A percentile compares a stretch with the other conserved stretches of the same genome.
Conservation (phyloP, 2,113 vertebrate species). For the Hipposideros armiger region DNA sequence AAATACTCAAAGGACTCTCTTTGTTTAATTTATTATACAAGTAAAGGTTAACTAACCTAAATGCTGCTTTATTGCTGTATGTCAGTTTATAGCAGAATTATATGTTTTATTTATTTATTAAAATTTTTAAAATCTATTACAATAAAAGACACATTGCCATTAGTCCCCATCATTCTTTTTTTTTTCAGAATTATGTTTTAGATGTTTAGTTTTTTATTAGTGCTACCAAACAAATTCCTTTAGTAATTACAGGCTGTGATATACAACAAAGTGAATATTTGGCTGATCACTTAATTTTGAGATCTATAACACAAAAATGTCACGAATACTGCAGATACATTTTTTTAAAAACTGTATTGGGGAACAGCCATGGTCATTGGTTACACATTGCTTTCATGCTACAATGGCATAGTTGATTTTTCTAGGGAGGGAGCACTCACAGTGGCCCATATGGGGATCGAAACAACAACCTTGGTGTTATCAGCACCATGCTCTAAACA, state of each 20-base stretch:
- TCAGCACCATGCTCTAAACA: too few species aligned
- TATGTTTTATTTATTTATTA: neutral
- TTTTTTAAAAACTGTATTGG: too few species aligned
- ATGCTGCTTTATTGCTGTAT: conserved; percentile 8
- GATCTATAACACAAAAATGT: conserved; percentile 18
- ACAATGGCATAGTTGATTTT: too few species aligned
- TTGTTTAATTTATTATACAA: conserved; percentile 38
- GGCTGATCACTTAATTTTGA: conserved; percentile 45
- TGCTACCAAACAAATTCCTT: conserved; percentile 38
- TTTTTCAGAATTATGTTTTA: neutral
- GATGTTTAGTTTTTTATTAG: conserved; percentile 56
- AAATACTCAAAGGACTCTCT: neutral
- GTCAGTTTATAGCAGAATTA: conserved; percentile 46
- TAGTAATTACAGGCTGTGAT: conserved; percentile 35
- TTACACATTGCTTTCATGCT: too few species aligned
- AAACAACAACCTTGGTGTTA: too few species aligned
- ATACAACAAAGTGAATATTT: neutral
- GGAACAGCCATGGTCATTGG: too few species aligned
- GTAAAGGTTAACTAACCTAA: conserved; percentile 54
- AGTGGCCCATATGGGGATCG: too few species aligned
- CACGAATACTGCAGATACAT: neutral
- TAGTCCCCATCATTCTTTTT: too few species aligned
- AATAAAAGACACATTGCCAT: too few species aligned
- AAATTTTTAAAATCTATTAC: too few species aligned
- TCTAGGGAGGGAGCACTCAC: too few species aligned